Evolutionary conservation across 2,797 vertebrate genomes (phyloP), one percentile per base, ranked within the genome.

Genomic region (Cetoscarus ocellatus): DNA sequence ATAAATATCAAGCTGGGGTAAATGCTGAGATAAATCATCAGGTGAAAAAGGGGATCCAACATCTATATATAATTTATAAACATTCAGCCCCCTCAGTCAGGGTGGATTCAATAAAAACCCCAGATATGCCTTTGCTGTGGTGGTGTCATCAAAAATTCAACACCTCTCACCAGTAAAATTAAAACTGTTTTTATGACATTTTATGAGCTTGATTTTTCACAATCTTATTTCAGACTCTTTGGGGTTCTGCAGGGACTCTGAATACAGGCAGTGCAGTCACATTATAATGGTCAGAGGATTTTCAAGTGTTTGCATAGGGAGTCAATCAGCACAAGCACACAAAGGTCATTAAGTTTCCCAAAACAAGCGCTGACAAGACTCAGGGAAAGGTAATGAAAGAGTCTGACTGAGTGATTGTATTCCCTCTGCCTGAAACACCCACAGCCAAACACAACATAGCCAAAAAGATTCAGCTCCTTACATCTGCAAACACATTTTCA

Each of bases 291-390:
- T 61, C 64, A 58, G 52, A 71, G 70, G 18, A 42, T 3, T 10
- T 35, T 47, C 48, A 13, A 0, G 36, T 72, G 18, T 76, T 58
- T 68, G 52, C 44, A 11, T 13, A 61, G 44, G 38, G 15, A 57
- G 61, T 78, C 47, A 59, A 44, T 57, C 11, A 77, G 56, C 13
- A 43, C 63, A 61, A 61, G 27, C 17, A 27, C 42, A 56, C 60
- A 75, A 82, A 77, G 59, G 53, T 67, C 63, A 63, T 61, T 61
- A 67, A 42, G 44, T 36, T 80, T 70, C 47, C 55, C 54, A 52
- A 77, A 80, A 75, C 36, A 65, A 79, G 39, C 70, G 6, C 39
- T 1, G 62, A 65, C 61, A 57, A 17, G 52, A 63, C 35, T 48
- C 15, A 12, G 61, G 50, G 48, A 60, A 57, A 52, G 39, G 35